Conservation (phyloP, 2,888 invertebrate genomes). For the Dolichopus griseipennis region DNA sequence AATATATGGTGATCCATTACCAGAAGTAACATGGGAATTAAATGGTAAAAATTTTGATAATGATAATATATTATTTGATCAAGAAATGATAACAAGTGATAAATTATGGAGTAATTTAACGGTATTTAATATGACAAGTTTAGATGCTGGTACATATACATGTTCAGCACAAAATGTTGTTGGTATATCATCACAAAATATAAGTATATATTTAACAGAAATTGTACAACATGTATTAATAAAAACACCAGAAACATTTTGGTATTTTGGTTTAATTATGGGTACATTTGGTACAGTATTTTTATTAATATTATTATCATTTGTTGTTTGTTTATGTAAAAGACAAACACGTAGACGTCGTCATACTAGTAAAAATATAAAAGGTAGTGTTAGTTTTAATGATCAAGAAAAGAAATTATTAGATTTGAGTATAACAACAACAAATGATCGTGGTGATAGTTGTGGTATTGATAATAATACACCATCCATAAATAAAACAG, state of each 20-base stretch:
- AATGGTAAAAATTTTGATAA: constrained; percentile 58
- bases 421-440: constrained; percentile 68
- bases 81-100: constrained; percentile 38
- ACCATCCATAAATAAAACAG: constrained; percentile 44
- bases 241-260: constrained; percentile 66
- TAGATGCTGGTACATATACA: constrained; percentile 76
- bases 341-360: constrained; percentile 45
- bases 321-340: constrained; percentile 51
- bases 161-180: constrained; percentile 48
- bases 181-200: constrained; percentile 46
- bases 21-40: constrained; percentile 72
- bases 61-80: constrained; percentile 46
- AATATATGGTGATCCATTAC: constrained; percentile 74
- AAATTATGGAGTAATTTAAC: constrained; percentile 69
- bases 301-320: constrained; percentile 51
- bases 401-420: constrained; percentile 82
- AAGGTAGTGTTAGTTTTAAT: constrained; percentile 72
- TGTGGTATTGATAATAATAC: constrained; percentile 56
- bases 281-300: constrained; percentile 60
- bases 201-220: constrained; percentile 56
- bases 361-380: constrained; percentile 58
- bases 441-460: constrained; percentile 53
- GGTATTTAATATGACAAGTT: constrained; percentile 69
- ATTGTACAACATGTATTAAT: constrained; percentile 49
- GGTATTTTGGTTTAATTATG: constrained; percentile 63